Evolutionary conservation across 2,888 invertebrate species (phyloP), one percentile per base, ranked within the genome.

Genomic region (Lochmaea crataegi): DNA sequence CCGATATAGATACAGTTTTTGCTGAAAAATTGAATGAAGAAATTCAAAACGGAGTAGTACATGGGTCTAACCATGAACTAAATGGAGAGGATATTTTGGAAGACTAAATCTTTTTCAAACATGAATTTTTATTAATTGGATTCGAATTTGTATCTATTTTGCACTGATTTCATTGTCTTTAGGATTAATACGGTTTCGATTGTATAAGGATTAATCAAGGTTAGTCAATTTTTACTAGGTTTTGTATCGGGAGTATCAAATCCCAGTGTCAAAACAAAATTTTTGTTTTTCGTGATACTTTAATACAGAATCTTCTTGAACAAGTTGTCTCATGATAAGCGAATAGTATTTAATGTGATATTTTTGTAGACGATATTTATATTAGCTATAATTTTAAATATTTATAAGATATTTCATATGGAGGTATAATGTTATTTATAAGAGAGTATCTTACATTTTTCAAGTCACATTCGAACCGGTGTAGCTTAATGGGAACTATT

Each of bases 1-100:
- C 91, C 38, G 93, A 93, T 82, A 89, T 92, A 57, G 95, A 95
- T 84, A 84, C 92, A 0, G 90, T 89, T 71, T 94, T 95, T 82
- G 92, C 92, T 2, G 90, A 90, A 67, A 94, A 94, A 86, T 86
- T 93, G n/a, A 89, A 90, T 80, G 88, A 89, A 60, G 88, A 92
- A 76, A 82, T 89, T 67, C 83, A 86, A 85, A 85, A 85, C 82
- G 80, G 86, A 80, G 76, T 85, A 78, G 80, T 80, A 61, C 79
- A 78, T 73, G 79, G 38, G 18, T 18, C 18, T n/a, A 65, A 71
- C 57, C 71, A 74, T 70, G 76, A 76, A 45, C 58, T 66, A 4
- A 81, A 81, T 68, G 82, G 78, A 26, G 81, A 83, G 64, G 81
- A 76, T 71, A 76, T 80, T 65, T 77, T 83, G 70, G 82, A 82